Percentiles rank a stretch among this genome's conserved stretches.
Conservation (phyloP, 1,140 invertebrate species). For the Papilio polytes region DNA sequence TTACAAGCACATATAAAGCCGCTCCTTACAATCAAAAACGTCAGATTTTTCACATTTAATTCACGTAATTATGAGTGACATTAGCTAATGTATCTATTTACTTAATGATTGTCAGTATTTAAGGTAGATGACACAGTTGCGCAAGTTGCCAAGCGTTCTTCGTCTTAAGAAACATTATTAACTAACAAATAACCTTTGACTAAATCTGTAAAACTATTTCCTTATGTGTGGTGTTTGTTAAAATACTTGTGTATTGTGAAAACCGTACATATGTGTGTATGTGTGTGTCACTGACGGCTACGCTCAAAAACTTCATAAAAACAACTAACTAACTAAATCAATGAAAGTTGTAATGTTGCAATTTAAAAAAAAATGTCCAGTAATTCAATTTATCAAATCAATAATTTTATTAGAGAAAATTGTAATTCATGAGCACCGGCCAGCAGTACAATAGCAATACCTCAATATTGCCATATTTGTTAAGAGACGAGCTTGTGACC, state of each 20-base stretch:
- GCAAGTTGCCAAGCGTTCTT: neutral
- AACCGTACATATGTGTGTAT: neutral
- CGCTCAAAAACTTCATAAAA: too few species aligned
- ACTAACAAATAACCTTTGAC: slow-evolving; percentile 4
- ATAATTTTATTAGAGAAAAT: too few species aligned
- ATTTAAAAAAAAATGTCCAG: neutral
- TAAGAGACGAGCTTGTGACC: too few species aligned
- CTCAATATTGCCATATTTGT: too few species aligned
- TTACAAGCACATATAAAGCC: too few species aligned
- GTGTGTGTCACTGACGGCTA: too few species aligned
- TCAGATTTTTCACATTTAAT: too few species aligned
- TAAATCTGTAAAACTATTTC: neutral
- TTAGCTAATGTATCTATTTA: neutral
- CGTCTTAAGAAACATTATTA: slow-evolving; percentile 7
- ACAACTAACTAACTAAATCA: neutral
- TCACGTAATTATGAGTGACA: too few species aligned
- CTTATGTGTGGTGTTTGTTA: neutral
- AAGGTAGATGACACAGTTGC: neutral
- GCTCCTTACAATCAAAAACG: too few species aligned
- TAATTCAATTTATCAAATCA: too few species aligned
- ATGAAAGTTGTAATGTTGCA: neutral
- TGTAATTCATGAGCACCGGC: too few species aligned
- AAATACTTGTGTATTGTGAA: neutral
- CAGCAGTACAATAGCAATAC: too few species aligned
- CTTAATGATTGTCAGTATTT: neutral